These are phyloP conservation scores for Acanthurus lineatus DNA, from an alignment of 2,797 vertebrate species.

Conservation along the genomic window DNA sequence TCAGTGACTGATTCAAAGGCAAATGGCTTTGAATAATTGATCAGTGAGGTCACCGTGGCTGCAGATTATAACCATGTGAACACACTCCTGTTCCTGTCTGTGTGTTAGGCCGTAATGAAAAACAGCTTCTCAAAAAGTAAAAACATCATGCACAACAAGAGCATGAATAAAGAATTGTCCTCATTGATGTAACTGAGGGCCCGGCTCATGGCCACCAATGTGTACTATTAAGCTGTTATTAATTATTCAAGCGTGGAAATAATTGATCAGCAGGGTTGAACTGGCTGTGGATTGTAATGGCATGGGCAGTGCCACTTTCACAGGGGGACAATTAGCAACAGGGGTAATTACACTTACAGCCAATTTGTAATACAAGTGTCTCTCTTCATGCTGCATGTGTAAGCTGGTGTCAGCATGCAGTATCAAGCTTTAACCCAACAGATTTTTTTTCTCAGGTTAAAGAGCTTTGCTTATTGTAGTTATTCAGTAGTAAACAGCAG, in stretches of 20 bases:
- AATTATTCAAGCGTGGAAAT: constrained; percentile 79
- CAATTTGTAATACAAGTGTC: constrained; percentile 75
- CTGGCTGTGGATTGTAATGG: constrained; percentile 71
- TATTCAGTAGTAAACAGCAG: background rate
- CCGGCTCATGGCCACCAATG: constrained; percentile 32
- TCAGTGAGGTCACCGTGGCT: constrained; percentile 42
- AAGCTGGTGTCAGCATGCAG: background rate
- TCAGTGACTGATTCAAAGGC: constrained; percentile 76
- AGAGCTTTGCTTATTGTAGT: background rate
- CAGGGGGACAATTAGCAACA: constrained; percentile 81
- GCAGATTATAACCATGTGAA: constrained; percentile 51
- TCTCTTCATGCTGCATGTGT: constrained; percentile 47
- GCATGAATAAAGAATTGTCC: constrained; percentile 25
- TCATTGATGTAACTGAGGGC: constrained; percentile 38
- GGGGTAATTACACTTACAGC: constrained; percentile 81
- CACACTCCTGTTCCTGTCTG: constrained; percentile 9
- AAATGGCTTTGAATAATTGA: constrained; percentile 85
- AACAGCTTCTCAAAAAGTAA: constrained; percentile 17
- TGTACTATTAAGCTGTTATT: constrained; percentile 69
- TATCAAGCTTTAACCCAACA: background rate
- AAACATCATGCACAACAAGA: constrained; percentile 23
- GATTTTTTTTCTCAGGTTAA: constrained; percentile 8
- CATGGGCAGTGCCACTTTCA: constrained; percentile 73
- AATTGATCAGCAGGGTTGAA: constrained; percentile 81
- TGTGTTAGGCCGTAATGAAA: constrained; percentile 39